Evolutionary conservation across 2,797 vertebrate genomes (phyloP).

Genomic region (Coregonus sp.): DNA sequence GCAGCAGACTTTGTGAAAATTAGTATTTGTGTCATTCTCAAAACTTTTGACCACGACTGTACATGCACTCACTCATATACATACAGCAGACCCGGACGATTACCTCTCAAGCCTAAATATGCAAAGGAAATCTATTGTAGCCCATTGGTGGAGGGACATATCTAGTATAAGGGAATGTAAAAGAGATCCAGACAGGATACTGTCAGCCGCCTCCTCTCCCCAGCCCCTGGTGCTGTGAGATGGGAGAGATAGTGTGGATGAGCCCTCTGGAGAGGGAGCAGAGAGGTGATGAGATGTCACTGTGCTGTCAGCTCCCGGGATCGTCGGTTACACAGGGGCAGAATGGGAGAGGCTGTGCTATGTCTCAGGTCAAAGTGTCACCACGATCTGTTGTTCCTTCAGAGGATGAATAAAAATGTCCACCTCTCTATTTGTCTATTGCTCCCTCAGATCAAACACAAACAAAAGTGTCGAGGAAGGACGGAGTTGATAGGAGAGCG

Average conservation of each 20-base stretch:
- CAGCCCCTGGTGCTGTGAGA: constrained; percentile 38
- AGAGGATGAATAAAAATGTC: constrained; percentile 13
- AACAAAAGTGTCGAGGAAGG: no score
- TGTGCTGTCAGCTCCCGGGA: constrained; percentile 48
- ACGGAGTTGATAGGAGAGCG: no score
- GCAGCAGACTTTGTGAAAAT: no score
- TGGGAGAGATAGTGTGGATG: constrained; percentile 22
- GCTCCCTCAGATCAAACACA: background rate
- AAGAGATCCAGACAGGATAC: constrained; percentile 33
- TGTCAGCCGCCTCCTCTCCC: constrained; percentile 29
- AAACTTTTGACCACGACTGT: no score
- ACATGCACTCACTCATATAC: constrained; percentile 4
- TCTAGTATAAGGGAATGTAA: background rate
- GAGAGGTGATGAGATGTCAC: constrained; percentile 53
- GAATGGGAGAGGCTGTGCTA: constrained; percentile 10
- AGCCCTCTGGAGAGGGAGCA: constrained; percentile 10
- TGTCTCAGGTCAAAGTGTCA: constrained; percentile 44
- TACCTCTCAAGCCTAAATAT: background rate
- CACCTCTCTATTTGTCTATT: constrained; percentile 20
- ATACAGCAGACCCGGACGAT: background rate
- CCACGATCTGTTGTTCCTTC: constrained; percentile 23
- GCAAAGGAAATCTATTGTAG: no score
- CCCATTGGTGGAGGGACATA: no score
- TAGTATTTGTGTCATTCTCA: no score
- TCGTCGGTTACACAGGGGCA: constrained; percentile 16